Conservation (phyloP, 2,888 invertebrate species). For the Brachyopa scutellaris region DNA sequence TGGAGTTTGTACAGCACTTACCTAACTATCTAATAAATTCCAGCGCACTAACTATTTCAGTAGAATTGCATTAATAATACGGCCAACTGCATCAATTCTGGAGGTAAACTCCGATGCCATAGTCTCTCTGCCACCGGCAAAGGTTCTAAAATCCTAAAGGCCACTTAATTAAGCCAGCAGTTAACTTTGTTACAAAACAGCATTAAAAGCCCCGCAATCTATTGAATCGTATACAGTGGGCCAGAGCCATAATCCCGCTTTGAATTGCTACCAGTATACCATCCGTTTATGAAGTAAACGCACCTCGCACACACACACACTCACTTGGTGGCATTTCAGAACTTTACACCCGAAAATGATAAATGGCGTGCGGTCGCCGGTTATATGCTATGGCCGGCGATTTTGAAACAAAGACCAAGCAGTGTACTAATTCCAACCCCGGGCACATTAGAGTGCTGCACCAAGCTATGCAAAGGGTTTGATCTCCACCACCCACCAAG, state of each 20-base stretch:
- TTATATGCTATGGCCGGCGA: slow-evolving; percentile 46
- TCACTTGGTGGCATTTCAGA: slow-evolving; percentile 17
- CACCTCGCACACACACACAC: slow-evolving; percentile 1
- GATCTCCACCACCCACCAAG: too few species aligned
- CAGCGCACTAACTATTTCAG: slow-evolving; percentile 31
- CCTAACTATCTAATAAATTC: slow-evolving; percentile 29
- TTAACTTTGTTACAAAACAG: slow-evolving; percentile 54
- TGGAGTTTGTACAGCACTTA: neutral
- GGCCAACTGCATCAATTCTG: slow-evolving; percentile 49
- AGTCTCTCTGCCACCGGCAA: neutral
- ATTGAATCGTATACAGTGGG: slow-evolving; percentile 47
- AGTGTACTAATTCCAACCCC: slow-evolving; percentile 39
- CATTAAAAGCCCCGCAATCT: slow-evolving; percentile 59
- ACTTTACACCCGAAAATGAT: slow-evolving; percentile 60
- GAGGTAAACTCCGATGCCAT: slow-evolving; percentile 5
- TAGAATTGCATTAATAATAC: slow-evolving; percentile 59
- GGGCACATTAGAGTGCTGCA: neutral
- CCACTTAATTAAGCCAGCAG: slow-evolving; percentile 70
- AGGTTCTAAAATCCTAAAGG: slow-evolving; percentile 42
- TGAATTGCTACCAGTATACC: slow-evolving; percentile 33
- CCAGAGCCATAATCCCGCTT: slow-evolving; percentile 26
- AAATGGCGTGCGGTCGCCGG: slow-evolving; percentile 60
- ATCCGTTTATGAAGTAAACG: slow-evolving; percentile 42
- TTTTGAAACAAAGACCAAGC: slow-evolving; percentile 52
- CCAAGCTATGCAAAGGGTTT: slow-evolving; percentile 45